Evolutionary conservation across 2,888 invertebrate species (phyloP), one percentile per base, ranked within the genome.

Genomic region (Pharmacophagus antenor): DNA sequence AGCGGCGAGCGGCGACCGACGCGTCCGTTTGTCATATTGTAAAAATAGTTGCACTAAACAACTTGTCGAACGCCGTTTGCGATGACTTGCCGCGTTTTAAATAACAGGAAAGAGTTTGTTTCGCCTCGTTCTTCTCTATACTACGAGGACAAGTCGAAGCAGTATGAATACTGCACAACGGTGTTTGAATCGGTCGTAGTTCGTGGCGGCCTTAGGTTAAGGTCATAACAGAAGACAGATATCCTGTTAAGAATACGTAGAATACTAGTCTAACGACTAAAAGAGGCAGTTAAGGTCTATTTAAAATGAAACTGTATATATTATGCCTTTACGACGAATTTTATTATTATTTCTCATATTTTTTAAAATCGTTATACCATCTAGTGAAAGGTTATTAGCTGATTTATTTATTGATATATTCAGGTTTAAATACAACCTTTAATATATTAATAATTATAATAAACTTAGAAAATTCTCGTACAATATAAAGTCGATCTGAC

Each of bases 41-140:
- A 58, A 58, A 58, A 58, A 58, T 58, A 58, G 58, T 58, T 46
- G 52, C 58, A 37, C 42, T 23, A 23, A 53, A 51, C 46, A 58
- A 52, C 46, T 31, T 51, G 58, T 51, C 52, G 51, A 44, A 51
- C 57, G 27, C n/a, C 44, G 46, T 58, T 52, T 37, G 51, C 37
- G 21, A 49, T 56, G 49, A 49, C 12, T 50, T 46, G 51, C 27
- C 51, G 44, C 52, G 44, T 58, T 51, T 37, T 44, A 47, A 58
- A 52, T 55, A 60, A 56, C 60, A 60, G 60, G 60, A 60, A 60
- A 60, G 54, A 55, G 37, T 56, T 56, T 50, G 60, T 53, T 60
- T 55, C 51, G 55, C 60, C 60, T 56, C 31, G 55, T 51, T 56
- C 46, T 55, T 51, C 44, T 27, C 51, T 31, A 21, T 22, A 17